A percentile compares a stretch with the other conserved stretches of the same genome.
These are phyloP conservation scores for Conomelus anceps DNA, from an alignment of 2,888 invertebrate species.

Conservation along the genomic window DNA sequence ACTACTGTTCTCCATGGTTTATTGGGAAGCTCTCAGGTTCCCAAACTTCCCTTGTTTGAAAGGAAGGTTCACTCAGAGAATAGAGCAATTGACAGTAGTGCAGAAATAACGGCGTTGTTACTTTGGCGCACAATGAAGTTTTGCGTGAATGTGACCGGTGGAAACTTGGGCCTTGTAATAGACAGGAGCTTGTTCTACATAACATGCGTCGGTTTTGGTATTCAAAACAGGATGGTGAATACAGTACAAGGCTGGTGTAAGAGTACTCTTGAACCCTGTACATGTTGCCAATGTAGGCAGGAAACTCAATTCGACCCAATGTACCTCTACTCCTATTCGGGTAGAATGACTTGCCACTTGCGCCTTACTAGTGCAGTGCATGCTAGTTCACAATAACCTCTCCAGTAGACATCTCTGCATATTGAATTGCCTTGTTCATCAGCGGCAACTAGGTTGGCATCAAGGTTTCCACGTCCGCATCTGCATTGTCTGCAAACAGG, in stretches of 20 bases:
- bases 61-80: too few relatives aligned
- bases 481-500: not conserved
- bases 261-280: not conserved
- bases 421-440: not conserved
- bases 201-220: not conserved
- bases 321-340: too few relatives aligned
- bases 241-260: too few relatives aligned
- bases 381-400: not conserved
- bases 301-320: not conserved
- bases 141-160: not conserved
- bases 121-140: not conserved
- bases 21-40: too few relatives aligned
- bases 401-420: not conserved
- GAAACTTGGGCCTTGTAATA: not conserved
- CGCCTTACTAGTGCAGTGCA: too few relatives aligned
- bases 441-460: too few relatives aligned
- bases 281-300: not conserved
- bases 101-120: not conserved
- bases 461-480: too few relatives aligned
- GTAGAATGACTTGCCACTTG: not conserved
- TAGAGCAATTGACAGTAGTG: too few relatives aligned
- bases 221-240: not conserved
- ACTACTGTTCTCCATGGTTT: too few relatives aligned
- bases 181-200: not conserved
- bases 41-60: too few relatives aligned